These are phyloP conservation scores for Brachypteracias leptosomus DNA, from an alignment of 2,113 vertebrate genomes.

Conservation along the genomic window DNA sequence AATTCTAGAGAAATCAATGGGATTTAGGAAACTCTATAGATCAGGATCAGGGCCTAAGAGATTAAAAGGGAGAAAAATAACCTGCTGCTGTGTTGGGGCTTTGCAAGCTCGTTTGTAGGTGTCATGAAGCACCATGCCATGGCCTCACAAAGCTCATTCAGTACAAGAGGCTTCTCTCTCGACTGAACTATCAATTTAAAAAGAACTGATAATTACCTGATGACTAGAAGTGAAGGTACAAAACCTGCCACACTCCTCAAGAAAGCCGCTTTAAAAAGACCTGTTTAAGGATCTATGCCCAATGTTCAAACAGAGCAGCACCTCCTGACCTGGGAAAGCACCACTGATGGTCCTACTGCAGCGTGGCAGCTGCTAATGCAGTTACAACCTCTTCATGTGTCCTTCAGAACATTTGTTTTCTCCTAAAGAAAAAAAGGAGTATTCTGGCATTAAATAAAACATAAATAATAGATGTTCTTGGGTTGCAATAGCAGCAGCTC, in stretches of 20 bases:
- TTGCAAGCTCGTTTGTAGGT: neutral
- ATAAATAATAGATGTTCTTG: neutral
- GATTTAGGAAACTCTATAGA: conserved; percentile 46
- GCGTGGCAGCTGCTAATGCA: neutral
- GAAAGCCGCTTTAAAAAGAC: neutral
- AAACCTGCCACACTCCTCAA: neutral
- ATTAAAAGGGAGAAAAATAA: conserved; percentile 38
- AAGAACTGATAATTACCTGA: neutral
- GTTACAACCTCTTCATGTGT: neutral
- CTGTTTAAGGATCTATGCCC: neutral
- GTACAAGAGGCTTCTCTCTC: neutral
- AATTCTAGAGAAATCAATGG: conserved; percentile 50
- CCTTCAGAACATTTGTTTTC: neutral
- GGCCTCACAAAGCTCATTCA: neutral
- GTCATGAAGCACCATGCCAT: rapidly evolving
- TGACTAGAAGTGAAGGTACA: neutral
- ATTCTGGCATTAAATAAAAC: neutral
- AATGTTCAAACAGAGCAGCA: neutral
- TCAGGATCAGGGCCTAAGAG: conserved; percentile 19
- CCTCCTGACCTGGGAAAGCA: neutral
- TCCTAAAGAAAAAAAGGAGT: neutral
- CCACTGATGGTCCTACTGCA: neutral
- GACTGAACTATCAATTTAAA: neutral
- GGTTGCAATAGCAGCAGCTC: neutral
- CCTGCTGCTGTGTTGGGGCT: rapidly evolving